These are phyloP conservation scores for Octomys mimax DNA, from an alignment of 2,797 vertebrate genomes.

Conservation along the genomic window DNA sequence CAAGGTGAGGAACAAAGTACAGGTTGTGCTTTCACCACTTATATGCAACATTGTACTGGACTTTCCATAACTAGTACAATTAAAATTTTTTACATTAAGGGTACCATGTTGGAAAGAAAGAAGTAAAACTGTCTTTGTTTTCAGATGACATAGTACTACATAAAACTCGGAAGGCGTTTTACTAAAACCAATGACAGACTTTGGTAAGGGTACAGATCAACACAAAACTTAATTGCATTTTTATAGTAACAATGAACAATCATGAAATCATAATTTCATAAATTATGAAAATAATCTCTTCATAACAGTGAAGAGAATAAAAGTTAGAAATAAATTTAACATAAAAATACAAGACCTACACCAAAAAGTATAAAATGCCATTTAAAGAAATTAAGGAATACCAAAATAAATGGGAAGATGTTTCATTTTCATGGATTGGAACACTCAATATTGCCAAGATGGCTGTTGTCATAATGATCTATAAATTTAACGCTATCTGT, in stretches of 20 bases:
- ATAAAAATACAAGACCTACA: constrained; percentile 14
- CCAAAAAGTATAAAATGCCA: constrained; percentile 7
- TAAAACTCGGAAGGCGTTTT: constrained; percentile 51
- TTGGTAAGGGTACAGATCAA: constrained; percentile 19
- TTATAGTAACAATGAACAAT: not conserved
- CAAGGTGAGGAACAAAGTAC: constrained; percentile 5
- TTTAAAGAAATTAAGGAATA: constrained; percentile 33
- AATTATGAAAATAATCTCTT: constrained; percentile 58
- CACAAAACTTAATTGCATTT: constrained; percentile 49
- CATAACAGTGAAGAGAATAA: constrained; percentile 40
- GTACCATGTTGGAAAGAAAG: not conserved
- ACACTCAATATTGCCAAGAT: constrained; percentile 23
- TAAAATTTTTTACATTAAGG: not conserved
- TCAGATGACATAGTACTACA: not conserved
- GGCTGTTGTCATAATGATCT: not conserved
- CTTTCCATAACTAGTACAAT: constrained; percentile 10
- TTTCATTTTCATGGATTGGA: not conserved
- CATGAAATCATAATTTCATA: not conserved
- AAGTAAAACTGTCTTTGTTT: constrained; percentile 37
- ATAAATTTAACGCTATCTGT: not conserved
- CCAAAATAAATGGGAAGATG: not conserved
- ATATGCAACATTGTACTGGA: constrained; percentile 22
- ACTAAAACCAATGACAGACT: constrained; percentile 43
- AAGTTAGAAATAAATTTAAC: constrained; percentile 46
- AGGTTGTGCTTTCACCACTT: not conserved